phyloP scores from a whole-genome alignment of 2,113 vertebrate genomes.

The Tachysurus vachellii region DNA sequence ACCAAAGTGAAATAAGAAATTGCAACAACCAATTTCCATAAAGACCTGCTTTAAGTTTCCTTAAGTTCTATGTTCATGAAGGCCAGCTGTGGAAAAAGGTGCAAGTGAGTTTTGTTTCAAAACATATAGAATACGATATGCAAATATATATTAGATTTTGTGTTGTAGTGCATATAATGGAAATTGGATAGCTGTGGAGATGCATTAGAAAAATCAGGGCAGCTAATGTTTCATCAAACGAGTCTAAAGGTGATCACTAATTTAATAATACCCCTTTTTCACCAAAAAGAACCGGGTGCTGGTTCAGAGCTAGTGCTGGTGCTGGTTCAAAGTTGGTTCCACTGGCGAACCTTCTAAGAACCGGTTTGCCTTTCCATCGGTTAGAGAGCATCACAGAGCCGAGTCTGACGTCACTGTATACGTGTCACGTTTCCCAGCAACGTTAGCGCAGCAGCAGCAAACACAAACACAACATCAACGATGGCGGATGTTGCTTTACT shows the following conservation, averaged over 20 bases:
- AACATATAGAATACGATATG: not conserved
- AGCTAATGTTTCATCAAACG: not conserved
- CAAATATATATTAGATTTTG: slow-evolving; percentile 19
- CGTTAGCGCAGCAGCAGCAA: no score
- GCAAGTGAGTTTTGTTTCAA: slow-evolving; percentile 33
- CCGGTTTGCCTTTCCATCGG: no score
- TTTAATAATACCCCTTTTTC: no score
- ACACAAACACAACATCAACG: no score
- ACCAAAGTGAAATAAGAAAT: not conserved
- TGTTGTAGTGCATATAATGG: slow-evolving; percentile 37
- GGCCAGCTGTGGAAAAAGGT: not conserved
- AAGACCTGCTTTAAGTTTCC: not conserved
- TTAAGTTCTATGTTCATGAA: not conserved
- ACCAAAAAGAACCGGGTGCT: no score
- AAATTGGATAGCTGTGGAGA: slow-evolving; percentile 40
- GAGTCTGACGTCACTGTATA: no score
- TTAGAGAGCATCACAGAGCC: no score
- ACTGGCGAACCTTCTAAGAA: no score
- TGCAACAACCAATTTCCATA: not conserved
- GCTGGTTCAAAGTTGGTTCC: no score
- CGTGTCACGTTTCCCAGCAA: no score
- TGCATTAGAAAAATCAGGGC: not conserved
- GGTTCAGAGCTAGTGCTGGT: no score
- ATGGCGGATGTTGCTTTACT: no score
- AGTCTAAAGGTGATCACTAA: not conserved